Evolutionary conservation across 2,797 vertebrate genomes (phyloP), one percentile per base, ranked within the genome.

Genomic region (Leucoraja ocellata): DNA sequence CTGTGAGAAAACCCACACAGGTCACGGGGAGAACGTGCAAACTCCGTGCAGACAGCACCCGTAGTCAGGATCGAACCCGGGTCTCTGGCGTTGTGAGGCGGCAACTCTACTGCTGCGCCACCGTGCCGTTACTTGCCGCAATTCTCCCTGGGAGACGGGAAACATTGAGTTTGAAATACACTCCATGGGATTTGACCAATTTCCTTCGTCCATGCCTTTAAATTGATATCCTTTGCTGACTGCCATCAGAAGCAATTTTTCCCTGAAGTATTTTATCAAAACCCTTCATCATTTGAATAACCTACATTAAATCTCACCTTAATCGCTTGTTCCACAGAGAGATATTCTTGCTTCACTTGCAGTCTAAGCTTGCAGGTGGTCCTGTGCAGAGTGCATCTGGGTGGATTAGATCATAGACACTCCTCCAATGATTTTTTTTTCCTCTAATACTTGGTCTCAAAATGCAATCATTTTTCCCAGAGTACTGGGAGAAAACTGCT

Each of bases 401-500:
- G n/a, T 65, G 84, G 84, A 36, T 88, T 84, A 68, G 61, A 68
- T 68, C 18, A 16, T n/a, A 36, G 1, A 1, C 61, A 68, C 36
- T 36, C 61, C 63, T 65, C n/a, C 14, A 36, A 36, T 21, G 84
- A 88, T 36, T 63, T 88, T 88, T 84, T 68, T 73, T 23, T 16
- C 6, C 65, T 23, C 71, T 68, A 88, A 88, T 88, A 88, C 68
- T 68, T 88, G n/a, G 61, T 68, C 61, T 68, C 61, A 65, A 68
- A 46, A 68, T 68, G 7, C 11, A 88, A 68, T 88, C 84, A 36
- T 88, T 68, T 88, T 68, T 88, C n/a, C 84, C n/a, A 88, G 61
- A 21, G 84, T n/a, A 65, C n/a, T 63, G 18, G 61, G 32, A 88
- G 68, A 88, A 88, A 88, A 86, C 18, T 88, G 84, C 84, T 65